Conservation (phyloP, 1,140 invertebrate species). For the Cotesia chilonis region DNA sequence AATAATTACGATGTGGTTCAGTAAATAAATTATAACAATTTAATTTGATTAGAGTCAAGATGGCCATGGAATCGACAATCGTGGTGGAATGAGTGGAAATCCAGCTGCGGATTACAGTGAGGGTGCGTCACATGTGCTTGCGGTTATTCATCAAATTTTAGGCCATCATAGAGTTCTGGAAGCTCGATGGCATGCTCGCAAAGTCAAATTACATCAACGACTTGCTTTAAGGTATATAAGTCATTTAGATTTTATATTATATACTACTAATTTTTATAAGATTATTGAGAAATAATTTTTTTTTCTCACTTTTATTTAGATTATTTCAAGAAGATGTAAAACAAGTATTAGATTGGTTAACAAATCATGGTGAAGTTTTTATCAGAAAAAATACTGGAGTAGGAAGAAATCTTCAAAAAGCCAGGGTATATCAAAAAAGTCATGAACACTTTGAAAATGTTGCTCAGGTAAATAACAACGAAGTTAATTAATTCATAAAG, state of each 20-base stretch:
- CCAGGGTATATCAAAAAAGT: constrained; percentile 94
- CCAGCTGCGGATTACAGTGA: constrained; percentile 96
- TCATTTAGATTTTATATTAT: constrained; percentile 16
- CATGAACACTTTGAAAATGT: constrained; percentile 99
- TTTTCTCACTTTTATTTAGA: constrained; percentile 43
- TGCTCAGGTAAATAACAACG: constrained; percentile 79
- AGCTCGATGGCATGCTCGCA: constrained; percentile 92
- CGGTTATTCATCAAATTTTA: constrained; percentile 92
- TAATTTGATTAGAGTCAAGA: constrained; percentile 61
- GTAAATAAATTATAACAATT: constrained; percentile 27
- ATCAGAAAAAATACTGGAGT: constrained; percentile 95
- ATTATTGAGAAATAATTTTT: constrained; percentile 25
- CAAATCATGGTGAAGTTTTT: constrained; percentile 99
- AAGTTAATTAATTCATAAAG: background rate
- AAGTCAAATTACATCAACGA: constrained; percentile 92
- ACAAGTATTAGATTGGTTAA: constrained; percentile 96
- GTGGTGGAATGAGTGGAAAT: constrained; percentile 75
- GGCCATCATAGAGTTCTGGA: constrained; percentile 92
- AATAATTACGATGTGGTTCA: background rate
- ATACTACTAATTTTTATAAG: background rate
- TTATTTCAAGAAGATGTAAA: constrained; percentile 96
- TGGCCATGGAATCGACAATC: constrained; percentile 57
- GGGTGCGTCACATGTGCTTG: constrained; percentile 87
- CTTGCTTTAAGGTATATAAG: constrained; percentile 77
- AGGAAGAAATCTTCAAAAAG: constrained; percentile 92